Percentiles rank a stretch among this genome's conserved stretches.
Evolutionary conservation across 2,113 vertebrate genomes (phyloP).

Genomic region (Shinisaurus crocodilurus): DNA sequence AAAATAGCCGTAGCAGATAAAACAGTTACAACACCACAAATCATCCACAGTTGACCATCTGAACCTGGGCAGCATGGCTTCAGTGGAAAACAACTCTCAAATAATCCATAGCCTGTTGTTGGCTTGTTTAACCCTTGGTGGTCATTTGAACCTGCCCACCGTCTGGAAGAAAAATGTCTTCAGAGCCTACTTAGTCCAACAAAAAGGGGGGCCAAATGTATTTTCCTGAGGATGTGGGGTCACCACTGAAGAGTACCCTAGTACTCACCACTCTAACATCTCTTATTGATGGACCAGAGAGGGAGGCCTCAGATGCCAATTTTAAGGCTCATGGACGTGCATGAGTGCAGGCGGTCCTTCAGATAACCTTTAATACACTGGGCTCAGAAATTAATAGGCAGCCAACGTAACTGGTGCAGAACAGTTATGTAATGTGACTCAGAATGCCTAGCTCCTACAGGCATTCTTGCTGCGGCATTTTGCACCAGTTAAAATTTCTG

Average conservation of each 20-base stretch:
- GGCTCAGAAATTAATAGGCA: background rate
- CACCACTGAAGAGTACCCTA: background rate
- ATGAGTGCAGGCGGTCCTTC: background rate
- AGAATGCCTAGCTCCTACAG: background rate
- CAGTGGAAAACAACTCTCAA: too few relatives aligned
- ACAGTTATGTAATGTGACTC: background rate
- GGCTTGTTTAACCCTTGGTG: too few relatives aligned
- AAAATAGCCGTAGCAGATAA: background rate
- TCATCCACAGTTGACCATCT: too few relatives aligned
- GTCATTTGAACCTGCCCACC: too few relatives aligned
- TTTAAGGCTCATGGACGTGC: background rate
- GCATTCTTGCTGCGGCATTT: background rate
- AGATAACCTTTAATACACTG: background rate
- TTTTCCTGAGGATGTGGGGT: background rate
- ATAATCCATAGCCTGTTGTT: too few relatives aligned
- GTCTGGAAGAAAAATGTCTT: background rate
- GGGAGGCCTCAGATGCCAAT: background rate
- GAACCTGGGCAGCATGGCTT: too few relatives aligned
- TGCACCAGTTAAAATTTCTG: background rate
- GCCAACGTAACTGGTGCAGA: background rate
- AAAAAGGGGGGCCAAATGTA: background rate
- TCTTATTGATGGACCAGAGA: background rate
- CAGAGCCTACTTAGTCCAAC: background rate
- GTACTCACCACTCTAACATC: background rate
- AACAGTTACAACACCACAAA: background rate